These are phyloP conservation scores for Hipparchia semele DNA, from an alignment of 2,888 invertebrate species.

Conservation along the genomic window DNA sequence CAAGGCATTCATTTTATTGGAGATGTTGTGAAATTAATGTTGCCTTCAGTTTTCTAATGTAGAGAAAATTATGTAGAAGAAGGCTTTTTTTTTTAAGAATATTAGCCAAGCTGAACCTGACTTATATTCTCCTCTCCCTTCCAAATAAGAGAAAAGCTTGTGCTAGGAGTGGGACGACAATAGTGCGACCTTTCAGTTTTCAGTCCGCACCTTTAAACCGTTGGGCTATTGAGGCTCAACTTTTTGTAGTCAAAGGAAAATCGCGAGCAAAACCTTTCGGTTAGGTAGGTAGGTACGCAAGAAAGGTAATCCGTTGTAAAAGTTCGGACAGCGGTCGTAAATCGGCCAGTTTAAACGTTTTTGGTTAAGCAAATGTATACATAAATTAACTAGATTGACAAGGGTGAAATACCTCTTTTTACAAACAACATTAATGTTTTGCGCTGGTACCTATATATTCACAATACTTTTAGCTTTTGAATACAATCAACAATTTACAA, in stretches of 20 bases:
- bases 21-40: not conserved
- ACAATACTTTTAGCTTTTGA: not conserved
- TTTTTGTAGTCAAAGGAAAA: conserved; percentile 18
- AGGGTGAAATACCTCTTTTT: conserved; percentile 55
- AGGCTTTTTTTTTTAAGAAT: too few species aligned
- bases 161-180: too few species aligned
- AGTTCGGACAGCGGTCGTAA: conserved; percentile 70
- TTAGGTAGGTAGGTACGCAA: conserved; percentile 40
- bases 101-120: too few species aligned
- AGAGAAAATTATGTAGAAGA: not conserved
- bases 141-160: too few species aligned
- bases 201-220: too few species aligned
- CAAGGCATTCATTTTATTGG: not conserved
- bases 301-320: conserved; percentile 60
- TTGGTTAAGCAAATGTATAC: conserved; percentile 74
- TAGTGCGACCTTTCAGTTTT: too few species aligned
- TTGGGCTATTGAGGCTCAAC: too few species aligned
- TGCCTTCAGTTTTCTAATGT: not conserved
- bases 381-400: conserved; percentile 79
- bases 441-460: not conserved
- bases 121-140: not conserved
- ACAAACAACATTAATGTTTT: conserved; percentile 16
- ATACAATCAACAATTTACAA: too few species aligned
- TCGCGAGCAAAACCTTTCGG: conserved; percentile 10
- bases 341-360: conserved; percentile 71